phyloP scores from a whole-genome alignment of 92 coral and sea anemone genomes.

The Nematostella vectensis region DNA sequence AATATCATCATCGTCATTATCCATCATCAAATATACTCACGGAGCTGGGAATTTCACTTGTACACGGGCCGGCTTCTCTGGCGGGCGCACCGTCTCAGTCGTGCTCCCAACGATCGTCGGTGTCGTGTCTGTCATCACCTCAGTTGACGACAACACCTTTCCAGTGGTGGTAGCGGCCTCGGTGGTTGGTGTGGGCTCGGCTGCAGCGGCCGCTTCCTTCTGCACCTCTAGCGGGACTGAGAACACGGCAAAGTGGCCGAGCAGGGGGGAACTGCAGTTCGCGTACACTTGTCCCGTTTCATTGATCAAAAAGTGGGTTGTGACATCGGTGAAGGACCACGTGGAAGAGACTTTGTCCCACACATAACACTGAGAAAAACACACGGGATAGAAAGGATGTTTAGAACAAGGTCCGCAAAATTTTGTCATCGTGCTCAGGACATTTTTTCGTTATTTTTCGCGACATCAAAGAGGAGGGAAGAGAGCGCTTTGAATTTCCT shows the following conservation, averaged over 20 bases:
- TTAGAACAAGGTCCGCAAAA: too few relatives aligned
- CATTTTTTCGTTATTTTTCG: too few relatives aligned
- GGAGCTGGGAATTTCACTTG: too few relatives aligned
- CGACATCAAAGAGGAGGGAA: too few relatives aligned
- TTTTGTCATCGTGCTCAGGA: too few relatives aligned
- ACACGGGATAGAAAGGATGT: too few relatives aligned
- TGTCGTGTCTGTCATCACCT: conserved; percentile 1
- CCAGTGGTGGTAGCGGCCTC: conserved; percentile 3
- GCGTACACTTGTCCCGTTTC: conserved; percentile 10
- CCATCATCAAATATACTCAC: too few relatives aligned
- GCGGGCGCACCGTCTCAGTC: too few relatives aligned
- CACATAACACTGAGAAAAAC: conserved; percentile 43
- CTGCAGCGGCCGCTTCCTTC: not conserved
- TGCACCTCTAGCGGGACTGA: conserved; percentile 8
- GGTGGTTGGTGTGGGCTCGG: conserved; percentile 14
- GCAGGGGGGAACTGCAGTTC: conserved; percentile 36
- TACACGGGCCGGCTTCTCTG: too few relatives aligned
- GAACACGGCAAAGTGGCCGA: conserved; percentile 62
- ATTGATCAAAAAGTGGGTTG: conserved; percentile 16
- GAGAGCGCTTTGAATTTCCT: too few relatives aligned
- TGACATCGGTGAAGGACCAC: conserved; percentile 50
- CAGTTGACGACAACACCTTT: too few relatives aligned
- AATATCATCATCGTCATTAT: too few relatives aligned
- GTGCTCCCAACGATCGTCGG: not conserved
- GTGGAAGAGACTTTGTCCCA: conserved; percentile 49